Percentiles rank a stretch among this genome's conserved stretches.
These are phyloP conservation scores for Furcifer pardalis DNA, from an alignment of 2,797 vertebrate genomes.

Conservation along the genomic window DNA sequence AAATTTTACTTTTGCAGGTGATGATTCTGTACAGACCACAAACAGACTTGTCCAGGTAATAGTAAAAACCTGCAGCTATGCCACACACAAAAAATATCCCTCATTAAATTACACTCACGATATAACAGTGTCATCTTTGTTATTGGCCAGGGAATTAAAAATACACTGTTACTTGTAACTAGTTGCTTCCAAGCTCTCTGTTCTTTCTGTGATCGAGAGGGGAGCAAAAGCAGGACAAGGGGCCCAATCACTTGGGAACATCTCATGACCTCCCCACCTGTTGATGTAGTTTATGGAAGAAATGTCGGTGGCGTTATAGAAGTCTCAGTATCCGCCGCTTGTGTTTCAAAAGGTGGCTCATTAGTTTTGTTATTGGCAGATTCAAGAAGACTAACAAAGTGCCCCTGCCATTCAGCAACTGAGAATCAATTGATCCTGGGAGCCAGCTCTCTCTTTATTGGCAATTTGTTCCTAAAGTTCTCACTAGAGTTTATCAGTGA, in stretches of 20 bases:
- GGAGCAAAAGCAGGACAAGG: background rate
- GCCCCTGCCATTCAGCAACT: constrained; percentile 33
- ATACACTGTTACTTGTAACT: background rate
- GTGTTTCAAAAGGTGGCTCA: constrained; percentile 9
- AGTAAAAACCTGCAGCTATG: too few relatives aligned
- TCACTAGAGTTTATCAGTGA: constrained; percentile 53
- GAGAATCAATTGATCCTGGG: constrained; percentile 65
- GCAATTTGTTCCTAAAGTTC: constrained; percentile 56
- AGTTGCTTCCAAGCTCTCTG: background rate
- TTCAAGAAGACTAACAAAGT: constrained; percentile 60
- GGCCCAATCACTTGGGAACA: background rate
- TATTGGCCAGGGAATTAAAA: too few relatives aligned
- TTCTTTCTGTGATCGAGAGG: background rate
- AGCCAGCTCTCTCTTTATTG: constrained; percentile 65
- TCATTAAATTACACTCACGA: too few relatives aligned
- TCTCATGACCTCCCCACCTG: too few relatives aligned
- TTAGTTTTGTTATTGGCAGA: constrained; percentile 37
- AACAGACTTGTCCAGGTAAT: too few relatives aligned
- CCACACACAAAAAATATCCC: too few relatives aligned
- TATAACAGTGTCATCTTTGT: too few relatives aligned
- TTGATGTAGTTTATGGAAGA: background rate
- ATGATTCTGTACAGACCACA: too few relatives aligned
- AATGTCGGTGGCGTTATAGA: background rate
- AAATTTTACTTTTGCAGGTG: too few relatives aligned
- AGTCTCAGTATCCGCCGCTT: background rate